Percentiles rank a stretch among this genome's conserved stretches.
These are phyloP conservation scores for Pharmacophagus antenor DNA, from an alignment of 2,888 invertebrate genomes.

Conservation along the genomic window DNA sequence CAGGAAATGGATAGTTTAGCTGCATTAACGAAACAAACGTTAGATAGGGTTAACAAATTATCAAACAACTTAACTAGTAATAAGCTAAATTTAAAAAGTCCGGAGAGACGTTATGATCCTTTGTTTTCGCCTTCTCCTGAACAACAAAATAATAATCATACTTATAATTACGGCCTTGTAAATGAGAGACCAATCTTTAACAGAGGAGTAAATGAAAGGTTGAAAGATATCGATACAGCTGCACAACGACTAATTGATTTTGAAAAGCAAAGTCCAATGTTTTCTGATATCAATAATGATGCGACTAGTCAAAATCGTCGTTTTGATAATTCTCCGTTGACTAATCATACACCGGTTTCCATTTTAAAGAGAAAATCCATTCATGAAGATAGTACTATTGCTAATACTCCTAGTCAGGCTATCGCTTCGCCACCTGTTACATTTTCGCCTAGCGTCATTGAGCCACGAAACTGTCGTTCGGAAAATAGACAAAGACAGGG, in stretches of 20 bases:
- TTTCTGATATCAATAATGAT: constrained; percentile 79
- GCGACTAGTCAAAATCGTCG: constrained; percentile 77
- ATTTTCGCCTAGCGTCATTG: constrained; percentile 88
- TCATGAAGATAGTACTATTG: constrained; percentile 75
- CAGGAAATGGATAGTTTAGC: constrained; percentile 84
- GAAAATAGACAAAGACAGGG: constrained; percentile 85
- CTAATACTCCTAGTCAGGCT: constrained; percentile 75
- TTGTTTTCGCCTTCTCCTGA: constrained; percentile 62
- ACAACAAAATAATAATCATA: constrained; percentile 58
- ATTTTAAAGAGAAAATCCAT: constrained; percentile 85
- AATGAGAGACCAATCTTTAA: constrained; percentile 55
- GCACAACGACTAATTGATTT: constrained; percentile 79
- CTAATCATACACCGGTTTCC: constrained; percentile 80
- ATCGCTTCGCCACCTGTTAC: constrained; percentile 86
- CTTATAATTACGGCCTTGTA: constrained; percentile 60
- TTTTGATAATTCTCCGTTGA: constrained; percentile 61
- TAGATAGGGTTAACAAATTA: constrained; percentile 85
- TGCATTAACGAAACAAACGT: constrained; percentile 83
- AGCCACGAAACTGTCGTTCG: constrained; percentile 81
- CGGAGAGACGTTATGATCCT: constrained; percentile 63
- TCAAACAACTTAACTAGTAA: constrained; percentile 78
- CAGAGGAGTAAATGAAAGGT: constrained; percentile 72
- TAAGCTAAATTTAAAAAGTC: constrained; percentile 66
- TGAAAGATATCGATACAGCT: constrained; percentile 76
- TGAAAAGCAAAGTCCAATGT: constrained; percentile 79